Base-by-base conservation (phyloP, 2,113 vertebrate genomes). In the Azemiops feae region DNA sequence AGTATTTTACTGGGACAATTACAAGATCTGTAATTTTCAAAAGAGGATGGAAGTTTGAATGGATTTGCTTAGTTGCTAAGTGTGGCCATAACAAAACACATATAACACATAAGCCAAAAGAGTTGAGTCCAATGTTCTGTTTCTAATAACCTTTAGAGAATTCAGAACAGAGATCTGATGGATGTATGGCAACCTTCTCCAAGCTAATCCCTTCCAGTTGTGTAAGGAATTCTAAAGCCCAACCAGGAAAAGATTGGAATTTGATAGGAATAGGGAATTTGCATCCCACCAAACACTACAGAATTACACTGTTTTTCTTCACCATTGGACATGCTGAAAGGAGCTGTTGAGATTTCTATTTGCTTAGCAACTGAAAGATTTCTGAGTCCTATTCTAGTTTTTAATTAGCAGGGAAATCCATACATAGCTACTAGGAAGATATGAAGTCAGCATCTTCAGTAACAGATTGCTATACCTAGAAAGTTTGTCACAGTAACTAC, bases 1-100 rank as follows among this genome's bases (percentile, higher is more conserved):
- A 95, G 87, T 94, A 7, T 52, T 94, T 94, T 96, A 96, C 92
- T 95, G 95, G 93, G 92, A 96, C 93, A 85, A 95, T 95, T 94
- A 30, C 93, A 96, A 96, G 95, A 16, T 93, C 92, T 93, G 91
- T 93, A 93, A 94, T 89, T 88, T 88, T 23, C 58, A 88, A 88
- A 69, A 94, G 92, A 90, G 58, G 50, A 27, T 87, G 90, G 27
- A 43, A 94, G 88, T 95, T 92, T 95, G 95, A 95, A 91, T 92
- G 91, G 18, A 23, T 53, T 88, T 34, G 93, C 3, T n/a, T 94
- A 91, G 89, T 18, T 34, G 34, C 25, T 10, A 64, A 5, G 60
- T 30, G 30, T 8, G 58, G 5, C 27, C 1, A 22, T 11, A 58
- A 39, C 20, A 64, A 12, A 25, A n/a, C 85, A 87, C 4, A 87